phyloP scores from a whole-genome alignment of 2,888 invertebrate genomes.

The Bugula neritina region DNA sequence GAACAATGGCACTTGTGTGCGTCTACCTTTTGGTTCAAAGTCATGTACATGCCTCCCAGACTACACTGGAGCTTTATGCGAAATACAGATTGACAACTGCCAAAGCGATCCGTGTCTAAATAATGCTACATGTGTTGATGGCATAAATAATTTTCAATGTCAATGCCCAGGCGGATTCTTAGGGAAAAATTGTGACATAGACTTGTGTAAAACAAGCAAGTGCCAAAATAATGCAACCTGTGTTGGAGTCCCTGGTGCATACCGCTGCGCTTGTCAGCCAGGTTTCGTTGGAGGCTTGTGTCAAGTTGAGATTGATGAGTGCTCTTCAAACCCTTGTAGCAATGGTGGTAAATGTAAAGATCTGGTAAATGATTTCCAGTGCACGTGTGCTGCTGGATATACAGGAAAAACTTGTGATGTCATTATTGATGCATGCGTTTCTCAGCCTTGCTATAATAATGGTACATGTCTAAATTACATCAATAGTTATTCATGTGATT shows the following conservation, averaged over 20 bases:
- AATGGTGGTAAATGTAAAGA: conserved; percentile 1
- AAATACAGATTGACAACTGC: conserved; percentile 6
- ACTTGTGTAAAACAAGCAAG: not conserved
- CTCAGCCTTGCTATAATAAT: conserved; percentile 4
- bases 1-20: not conserved
- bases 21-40: not conserved
- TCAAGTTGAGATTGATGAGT: conserved; percentile 29
- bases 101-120: conserved; percentile 18
- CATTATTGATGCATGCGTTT: not conserved
- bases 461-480: not conserved
- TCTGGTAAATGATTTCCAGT: not conserved
- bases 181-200: not conserved
- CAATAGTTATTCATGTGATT: conserved; percentile 66
- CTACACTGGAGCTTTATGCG: not conserved
- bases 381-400: conserved; percentile 2
- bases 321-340: not conserved
- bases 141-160: not conserved
- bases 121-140: not conserved
- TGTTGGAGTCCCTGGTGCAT: not conserved
- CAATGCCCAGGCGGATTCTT: not conserved
- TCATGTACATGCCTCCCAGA: not conserved
- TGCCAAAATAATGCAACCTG: conserved; percentile 5
- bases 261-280: conserved; percentile 1
- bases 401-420: conserved; percentile 2
- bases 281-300: not conserved